Conservation (phyloP, 2,113 vertebrate genomes). For the Menura novaehollandiae region DNA sequence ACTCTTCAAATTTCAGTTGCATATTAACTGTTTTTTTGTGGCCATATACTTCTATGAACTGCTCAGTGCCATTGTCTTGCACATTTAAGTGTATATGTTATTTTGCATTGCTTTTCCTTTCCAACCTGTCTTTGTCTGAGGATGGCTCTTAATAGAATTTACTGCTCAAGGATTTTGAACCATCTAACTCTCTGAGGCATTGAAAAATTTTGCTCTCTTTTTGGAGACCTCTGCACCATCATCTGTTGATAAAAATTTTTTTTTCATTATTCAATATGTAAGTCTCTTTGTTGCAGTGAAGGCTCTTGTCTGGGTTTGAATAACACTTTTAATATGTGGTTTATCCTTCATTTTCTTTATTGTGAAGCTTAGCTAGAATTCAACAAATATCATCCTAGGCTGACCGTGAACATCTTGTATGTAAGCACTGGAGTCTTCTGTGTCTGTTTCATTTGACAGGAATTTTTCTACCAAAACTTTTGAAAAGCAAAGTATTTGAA, state of each 20-base stretch:
- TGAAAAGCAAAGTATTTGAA: not conserved
- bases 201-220: not conserved
- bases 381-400: not conserved
- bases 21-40: not conserved
- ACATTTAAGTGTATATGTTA: not conserved
- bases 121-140: not conserved
- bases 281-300: not conserved
- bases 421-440: not conserved
- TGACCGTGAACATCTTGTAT: not conserved
- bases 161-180: not conserved
- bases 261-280: not conserved
- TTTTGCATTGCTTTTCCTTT: not conserved
- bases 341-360: not conserved
- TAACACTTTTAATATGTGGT: not conserved
- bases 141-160: not conserved
- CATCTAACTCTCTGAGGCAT: not conserved
- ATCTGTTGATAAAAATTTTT: not conserved
- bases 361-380: not conserved
- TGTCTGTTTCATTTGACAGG: not conserved
- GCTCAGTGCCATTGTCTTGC: not conserved
- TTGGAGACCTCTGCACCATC: not conserved
- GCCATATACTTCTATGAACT: not conserved
- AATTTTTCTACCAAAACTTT: not conserved
- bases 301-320: not conserved
- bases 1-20: not conserved